A percentile compares a stretch with the other conserved stretches of the same genome.
Evolutionary conservation across 2,888 invertebrate genomes (phyloP).

Genomic region (Apodemia mormo): DNA sequence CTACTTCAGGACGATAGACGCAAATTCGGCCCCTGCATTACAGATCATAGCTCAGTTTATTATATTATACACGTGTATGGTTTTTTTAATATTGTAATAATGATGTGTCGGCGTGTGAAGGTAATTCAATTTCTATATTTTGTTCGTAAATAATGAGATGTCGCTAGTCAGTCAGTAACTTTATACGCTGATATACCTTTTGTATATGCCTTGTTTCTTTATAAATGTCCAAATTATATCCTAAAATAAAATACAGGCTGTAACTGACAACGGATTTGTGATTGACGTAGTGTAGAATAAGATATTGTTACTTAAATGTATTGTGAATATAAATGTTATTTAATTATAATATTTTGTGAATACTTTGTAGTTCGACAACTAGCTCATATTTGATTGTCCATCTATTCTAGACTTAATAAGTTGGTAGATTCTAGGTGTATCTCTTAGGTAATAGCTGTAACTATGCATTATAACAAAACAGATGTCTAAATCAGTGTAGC

Average conservation of each 20-base stretch:
- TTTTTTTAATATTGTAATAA: too few relatives aligned
- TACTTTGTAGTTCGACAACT: conserved; percentile 56
- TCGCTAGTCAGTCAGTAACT: conserved; percentile 12
- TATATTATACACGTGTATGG: too few relatives aligned
- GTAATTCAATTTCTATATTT: background rate
- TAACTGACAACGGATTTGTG: conserved; percentile 79
- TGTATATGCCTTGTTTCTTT: conserved; percentile 13
- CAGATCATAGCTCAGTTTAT: too few relatives aligned
- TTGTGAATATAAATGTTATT: conserved; percentile 69
- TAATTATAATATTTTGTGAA: conserved; percentile 63
- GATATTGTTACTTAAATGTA: conserved; percentile 71
- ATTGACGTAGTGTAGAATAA: conserved; percentile 62
- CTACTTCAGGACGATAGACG: too few relatives aligned
- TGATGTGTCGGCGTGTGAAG: background rate
- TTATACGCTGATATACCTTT: conserved; percentile 6
- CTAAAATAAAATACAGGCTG: conserved; percentile 64
- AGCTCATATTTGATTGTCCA: conserved; percentile 50
- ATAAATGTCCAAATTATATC: conserved; percentile 31
- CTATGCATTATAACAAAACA: background rate
- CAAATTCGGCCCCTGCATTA: too few relatives aligned
- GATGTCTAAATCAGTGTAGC: background rate
- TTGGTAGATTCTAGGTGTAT: conserved; percentile 32
- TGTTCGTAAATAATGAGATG: background rate
- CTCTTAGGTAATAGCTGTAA: conserved; percentile 15
- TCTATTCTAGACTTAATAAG: conserved; percentile 37